Evolutionary conservation across 2,797 vertebrate genomes (phyloP).

Genomic region (Podarcis siculus): DNA sequence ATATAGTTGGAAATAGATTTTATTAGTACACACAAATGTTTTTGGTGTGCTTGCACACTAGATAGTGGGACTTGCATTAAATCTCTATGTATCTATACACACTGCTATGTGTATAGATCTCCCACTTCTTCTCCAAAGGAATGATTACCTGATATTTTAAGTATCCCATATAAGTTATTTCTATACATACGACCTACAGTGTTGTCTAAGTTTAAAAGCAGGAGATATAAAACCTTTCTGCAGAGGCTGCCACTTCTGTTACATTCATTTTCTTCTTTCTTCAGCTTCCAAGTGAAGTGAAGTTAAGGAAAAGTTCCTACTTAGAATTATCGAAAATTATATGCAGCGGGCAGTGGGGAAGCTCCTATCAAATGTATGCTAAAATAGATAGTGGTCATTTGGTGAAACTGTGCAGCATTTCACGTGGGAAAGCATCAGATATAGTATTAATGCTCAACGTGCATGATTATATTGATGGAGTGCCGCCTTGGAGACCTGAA

Average conservation of each 20-base stretch:
- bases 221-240: constrained; percentile 1
- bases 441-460: not conserved
- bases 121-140: not conserved
- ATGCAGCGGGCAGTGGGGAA: not conserved
- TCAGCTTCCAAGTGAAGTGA: constrained; percentile 65
- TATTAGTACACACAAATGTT: constrained; percentile 42
- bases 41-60: not conserved
- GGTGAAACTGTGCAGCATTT: not conserved
- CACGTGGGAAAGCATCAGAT: not conserved
- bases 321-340: constrained; percentile 26
- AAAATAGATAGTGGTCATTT: not conserved
- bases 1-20: constrained; percentile 62
- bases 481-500: not conserved
- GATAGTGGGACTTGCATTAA: not conserved
- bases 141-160: not conserved
- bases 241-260: constrained; percentile 47
- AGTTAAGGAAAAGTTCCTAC: constrained; percentile 4
- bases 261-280: constrained; percentile 65
- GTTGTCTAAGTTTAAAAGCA: not conserved
- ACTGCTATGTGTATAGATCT: not conserved
- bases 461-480: constrained; percentile 10
- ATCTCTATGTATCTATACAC: not conserved
- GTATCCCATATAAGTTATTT: not conserved
- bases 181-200: not conserved
- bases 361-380: not conserved